Percentiles rank a stretch among this genome's conserved stretches.
Evolutionary conservation across 2,888 invertebrate genomes (phyloP).

Genomic region (Cerceris ruficornis): DNA sequence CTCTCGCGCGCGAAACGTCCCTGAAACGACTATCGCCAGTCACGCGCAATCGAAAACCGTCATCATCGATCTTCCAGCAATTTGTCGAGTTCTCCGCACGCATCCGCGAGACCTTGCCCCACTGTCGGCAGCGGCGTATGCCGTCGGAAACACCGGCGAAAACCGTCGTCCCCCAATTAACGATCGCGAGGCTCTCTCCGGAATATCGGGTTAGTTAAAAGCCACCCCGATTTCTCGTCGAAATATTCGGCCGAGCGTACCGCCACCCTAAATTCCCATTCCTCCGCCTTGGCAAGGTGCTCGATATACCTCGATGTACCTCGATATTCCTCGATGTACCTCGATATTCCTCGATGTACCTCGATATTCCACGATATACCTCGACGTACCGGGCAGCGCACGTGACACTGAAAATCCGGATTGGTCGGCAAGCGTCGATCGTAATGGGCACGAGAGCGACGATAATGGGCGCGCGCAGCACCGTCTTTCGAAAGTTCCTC

Average conservation of each 20-base stretch:
- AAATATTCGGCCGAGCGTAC: too few relatives aligned
- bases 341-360: too few relatives aligned
- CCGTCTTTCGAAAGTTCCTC: constrained; percentile 67
- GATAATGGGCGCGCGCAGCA: constrained; percentile 60
- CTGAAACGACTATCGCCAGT: constrained; percentile 35
- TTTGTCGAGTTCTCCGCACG: constrained; percentile 31
- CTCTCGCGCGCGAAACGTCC: constrained; percentile 10
- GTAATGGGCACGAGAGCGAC: constrained; percentile 59
- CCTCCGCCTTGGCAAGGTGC: too few relatives aligned
- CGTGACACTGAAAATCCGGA: constrained; percentile 49
- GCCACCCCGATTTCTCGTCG: too few relatives aligned
- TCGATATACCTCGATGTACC: too few relatives aligned
- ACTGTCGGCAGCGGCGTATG: constrained; percentile 8
- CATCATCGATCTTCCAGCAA: constrained; percentile 37
- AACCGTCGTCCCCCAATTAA: too few relatives aligned
- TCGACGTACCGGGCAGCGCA: constrained; percentile 32
- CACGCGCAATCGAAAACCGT: constrained; percentile 38
- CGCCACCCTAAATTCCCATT: too few relatives aligned
- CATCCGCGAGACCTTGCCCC: constrained; percentile 10
- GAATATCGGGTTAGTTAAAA: too few relatives aligned
- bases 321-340: too few relatives aligned
- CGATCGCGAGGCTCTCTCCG: too few relatives aligned
- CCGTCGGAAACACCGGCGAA: background rate
- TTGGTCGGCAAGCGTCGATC: constrained; percentile 52
- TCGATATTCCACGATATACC: too few relatives aligned